Percentiles rank a stretch among this genome's conserved stretches.
Conservation (phyloP, 2,113 vertebrate species). For the Gobius niger region DNA sequence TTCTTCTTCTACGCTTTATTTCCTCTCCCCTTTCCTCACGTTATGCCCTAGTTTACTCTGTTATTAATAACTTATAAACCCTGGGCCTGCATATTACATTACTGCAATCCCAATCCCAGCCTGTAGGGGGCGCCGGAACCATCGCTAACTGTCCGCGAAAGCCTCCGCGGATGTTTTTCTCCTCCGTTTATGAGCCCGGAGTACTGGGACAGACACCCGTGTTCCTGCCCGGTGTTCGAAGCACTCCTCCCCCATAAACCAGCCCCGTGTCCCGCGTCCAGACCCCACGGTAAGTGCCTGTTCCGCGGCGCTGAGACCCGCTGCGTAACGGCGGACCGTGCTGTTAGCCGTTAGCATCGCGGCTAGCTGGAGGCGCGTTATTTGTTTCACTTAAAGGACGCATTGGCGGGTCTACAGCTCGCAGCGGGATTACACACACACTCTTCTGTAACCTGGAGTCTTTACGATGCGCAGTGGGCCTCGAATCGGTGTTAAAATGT, state of each 20-base stretch:
- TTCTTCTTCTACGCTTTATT: not conserved
- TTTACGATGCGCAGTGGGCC: not conserved
- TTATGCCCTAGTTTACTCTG: not conserved
- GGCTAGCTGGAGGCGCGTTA: slow-evolving; percentile 29
- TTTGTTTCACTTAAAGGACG: not conserved
- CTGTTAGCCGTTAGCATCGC: slow-evolving; percentile 53
- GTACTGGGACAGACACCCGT: slow-evolving; percentile 25
- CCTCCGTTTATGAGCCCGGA: slow-evolving; percentile 32
- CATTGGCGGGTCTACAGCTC: no score
- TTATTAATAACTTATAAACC: slow-evolving; percentile 6
- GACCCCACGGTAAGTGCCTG: slow-evolving; percentile 41
- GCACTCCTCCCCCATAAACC: not conserved
- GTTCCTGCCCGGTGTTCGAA: not conserved
- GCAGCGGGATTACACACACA: not conserved
- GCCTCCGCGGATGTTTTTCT: slow-evolving; percentile 46
- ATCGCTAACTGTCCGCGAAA: slow-evolving; percentile 32
- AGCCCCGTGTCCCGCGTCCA: not conserved
- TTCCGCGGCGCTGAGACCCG: slow-evolving; percentile 23
- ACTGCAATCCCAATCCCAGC: not conserved
- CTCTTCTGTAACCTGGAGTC: not conserved
- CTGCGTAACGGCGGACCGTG: slow-evolving; percentile 52
- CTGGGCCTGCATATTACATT: not conserved
- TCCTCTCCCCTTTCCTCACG: not conserved
- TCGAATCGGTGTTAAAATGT: not conserved
- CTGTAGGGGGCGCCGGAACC: slow-evolving; percentile 41